These are phyloP conservation scores for Stenolophus ochropezus DNA, from an alignment of 2,888 invertebrate species.

Conservation along the genomic window DNA sequence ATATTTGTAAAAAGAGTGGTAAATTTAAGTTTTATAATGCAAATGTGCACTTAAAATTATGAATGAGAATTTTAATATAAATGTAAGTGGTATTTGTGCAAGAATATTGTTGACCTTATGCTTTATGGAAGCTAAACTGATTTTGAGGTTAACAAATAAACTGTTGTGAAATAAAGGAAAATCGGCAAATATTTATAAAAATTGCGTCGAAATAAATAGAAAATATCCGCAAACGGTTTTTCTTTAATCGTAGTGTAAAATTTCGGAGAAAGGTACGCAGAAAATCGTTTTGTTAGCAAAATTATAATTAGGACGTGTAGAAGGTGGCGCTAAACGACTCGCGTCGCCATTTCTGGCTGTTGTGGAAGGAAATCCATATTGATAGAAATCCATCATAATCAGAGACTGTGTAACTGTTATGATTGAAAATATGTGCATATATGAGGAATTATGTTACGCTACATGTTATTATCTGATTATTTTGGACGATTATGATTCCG, in stretches of 20 bases:
- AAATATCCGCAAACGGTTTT: constrained; percentile 36
- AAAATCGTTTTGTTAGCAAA: constrained; percentile 40
- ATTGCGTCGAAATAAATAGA: constrained; percentile 30
- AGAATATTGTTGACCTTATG: constrained; percentile 54
- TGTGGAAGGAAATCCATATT: constrained; percentile 63
- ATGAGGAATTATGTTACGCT: constrained; percentile 55
- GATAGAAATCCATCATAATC: constrained; percentile 63
- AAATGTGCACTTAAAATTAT: constrained; percentile 57
- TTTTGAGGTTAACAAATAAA: constrained; percentile 60
- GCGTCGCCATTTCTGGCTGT: constrained; percentile 57
- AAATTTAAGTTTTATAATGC: constrained; percentile 41
- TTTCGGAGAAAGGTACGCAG: constrained; percentile 17
- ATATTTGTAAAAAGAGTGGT: constrained; percentile 37
- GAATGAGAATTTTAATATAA: constrained; percentile 51
- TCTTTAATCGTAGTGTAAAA: constrained; percentile 8
- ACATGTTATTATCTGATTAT: constrained; percentile 56
- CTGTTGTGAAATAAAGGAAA: constrained; percentile 61
- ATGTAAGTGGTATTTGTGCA: constrained; percentile 44
- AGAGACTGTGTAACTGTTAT: constrained; percentile 49
- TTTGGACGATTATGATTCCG: constrained; percentile 58
- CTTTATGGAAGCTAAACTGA: constrained; percentile 59
- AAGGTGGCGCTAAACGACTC: constrained; percentile 56
- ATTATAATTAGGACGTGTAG: constrained; percentile 44
- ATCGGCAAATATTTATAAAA: constrained; percentile 54
- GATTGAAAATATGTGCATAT: constrained; percentile 55